A percentile compares a stretch with the other conserved stretches of the same genome.
Conservation (phyloP, 2,113 vertebrate genomes). For the Xyrauchen texanus region DNA sequence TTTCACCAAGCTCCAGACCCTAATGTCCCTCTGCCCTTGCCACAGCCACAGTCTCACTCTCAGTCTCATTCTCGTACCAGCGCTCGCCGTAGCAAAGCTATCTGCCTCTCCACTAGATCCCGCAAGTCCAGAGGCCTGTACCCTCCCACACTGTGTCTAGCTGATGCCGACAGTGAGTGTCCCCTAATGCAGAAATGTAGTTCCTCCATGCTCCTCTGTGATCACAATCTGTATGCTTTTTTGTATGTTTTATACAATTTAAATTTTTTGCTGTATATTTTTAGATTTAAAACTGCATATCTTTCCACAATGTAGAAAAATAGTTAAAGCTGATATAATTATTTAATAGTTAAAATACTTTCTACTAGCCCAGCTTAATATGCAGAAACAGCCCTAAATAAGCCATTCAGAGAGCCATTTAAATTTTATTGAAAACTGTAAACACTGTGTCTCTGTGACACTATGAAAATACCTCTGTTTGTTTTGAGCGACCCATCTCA, state of each 20-base stretch:
- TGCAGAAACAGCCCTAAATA: too few species aligned
- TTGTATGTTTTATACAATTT: neutral
- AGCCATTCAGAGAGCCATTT: too few species aligned
- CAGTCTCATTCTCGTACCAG: conserved; percentile 72
- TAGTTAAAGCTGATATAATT: too few species aligned
- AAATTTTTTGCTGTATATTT: neutral
- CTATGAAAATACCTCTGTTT: too few species aligned
- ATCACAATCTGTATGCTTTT: neutral
- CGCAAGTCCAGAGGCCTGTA: conserved; percentile 88
- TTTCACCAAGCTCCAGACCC: conserved; percentile 91
- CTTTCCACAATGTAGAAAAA: too few species aligned
- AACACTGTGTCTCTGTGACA: too few species aligned
- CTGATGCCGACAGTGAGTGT: conserved; percentile 93
- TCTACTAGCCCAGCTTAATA: too few species aligned
- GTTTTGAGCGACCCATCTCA: too few species aligned
- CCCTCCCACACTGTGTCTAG: conserved; percentile 83
- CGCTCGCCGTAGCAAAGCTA: conserved; percentile 86
- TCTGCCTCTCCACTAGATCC: conserved; percentile 91
- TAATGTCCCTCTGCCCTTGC: conserved; percentile 86
- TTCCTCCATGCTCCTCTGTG: neutral
- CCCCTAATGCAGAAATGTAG: neutral
- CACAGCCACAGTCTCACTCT: conserved; percentile 80
- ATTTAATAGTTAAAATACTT: too few species aligned
- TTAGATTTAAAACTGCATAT: too few species aligned
- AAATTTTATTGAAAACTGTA: too few species aligned